Evolutionary conservation across 1,140 invertebrate species (phyloP).

Genomic region (Homalodisca vitripennis): DNA sequence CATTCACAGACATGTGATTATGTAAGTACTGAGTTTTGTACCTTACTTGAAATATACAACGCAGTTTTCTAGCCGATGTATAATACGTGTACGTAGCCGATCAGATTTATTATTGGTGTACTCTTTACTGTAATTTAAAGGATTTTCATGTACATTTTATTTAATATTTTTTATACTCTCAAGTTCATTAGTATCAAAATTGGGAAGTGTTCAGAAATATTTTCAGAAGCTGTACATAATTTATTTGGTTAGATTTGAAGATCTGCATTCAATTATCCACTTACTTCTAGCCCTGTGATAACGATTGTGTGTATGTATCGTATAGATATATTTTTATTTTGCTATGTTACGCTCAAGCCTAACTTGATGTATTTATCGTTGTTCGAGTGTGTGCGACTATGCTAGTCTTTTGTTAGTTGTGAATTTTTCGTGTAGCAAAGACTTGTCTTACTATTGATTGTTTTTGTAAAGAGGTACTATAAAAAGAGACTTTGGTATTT

Average conservation of each 20-base stretch:
- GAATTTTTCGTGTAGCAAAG: conserved; percentile 16
- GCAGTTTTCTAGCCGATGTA: conserved; percentile 7
- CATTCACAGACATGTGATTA: background rate
- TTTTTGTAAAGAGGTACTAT: conserved; percentile 6
- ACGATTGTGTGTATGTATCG: conserved; percentile 13
- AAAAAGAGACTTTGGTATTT: conserved; percentile 7
- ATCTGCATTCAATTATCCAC: conserved; percentile 6
- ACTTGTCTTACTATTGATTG: conserved; percentile 4
- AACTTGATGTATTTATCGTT: conserved; percentile 21
- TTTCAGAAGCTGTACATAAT: conserved; percentile 1
- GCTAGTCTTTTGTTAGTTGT: conserved; percentile 25
- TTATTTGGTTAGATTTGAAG: background rate
- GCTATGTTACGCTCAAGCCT: conserved; percentile 24
- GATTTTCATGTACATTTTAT: conserved; percentile 10
- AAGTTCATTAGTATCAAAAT: conserved; percentile 13
- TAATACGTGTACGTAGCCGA: conserved; percentile 21
- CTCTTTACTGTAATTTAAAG: conserved; percentile 10
- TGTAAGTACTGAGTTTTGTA: conserved; percentile 18
- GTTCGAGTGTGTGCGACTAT: conserved; percentile 10
- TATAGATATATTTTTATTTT: conserved; percentile 24
- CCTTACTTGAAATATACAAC: conserved; percentile 16
- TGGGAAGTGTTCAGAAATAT: conserved; percentile 18
- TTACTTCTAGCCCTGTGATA: conserved; percentile 25
- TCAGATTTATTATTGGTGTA: conserved; percentile 8
- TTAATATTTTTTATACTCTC: conserved; percentile 25